These are phyloP conservation scores for Ctenochaetus hawaiiensis DNA, from an alignment of 2,797 vertebrate species.

Conservation along the genomic window DNA sequence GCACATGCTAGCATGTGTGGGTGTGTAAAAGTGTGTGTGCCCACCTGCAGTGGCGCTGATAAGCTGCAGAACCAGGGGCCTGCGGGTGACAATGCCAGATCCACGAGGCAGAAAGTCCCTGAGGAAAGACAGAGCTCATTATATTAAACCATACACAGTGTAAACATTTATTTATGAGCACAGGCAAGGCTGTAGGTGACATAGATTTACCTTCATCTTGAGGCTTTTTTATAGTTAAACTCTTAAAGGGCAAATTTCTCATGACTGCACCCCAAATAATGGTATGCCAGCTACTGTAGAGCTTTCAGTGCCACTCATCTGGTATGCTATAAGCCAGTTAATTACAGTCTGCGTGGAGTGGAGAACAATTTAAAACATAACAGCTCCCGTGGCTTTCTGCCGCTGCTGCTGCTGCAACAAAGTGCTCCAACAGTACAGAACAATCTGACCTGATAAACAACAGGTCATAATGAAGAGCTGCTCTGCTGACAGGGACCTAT, in stretches of 20 bases:
- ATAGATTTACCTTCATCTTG: constrained; percentile 3
- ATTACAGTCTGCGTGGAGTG: neutral
- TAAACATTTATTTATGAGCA: constrained; percentile 22
- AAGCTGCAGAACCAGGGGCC: constrained; percentile 97
- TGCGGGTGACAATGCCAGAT: constrained; percentile 95
- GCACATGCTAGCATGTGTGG: constrained; percentile 42
- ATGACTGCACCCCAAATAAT: constrained; percentile 8
- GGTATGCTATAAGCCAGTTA: neutral
- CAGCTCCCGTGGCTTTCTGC: constrained; percentile 12
- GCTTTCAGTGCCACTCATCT: constrained; percentile 17
- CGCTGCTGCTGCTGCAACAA: constrained; percentile 14
- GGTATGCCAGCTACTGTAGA: neutral
- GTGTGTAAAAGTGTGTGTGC: constrained; percentile 48
- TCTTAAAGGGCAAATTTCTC: constrained; percentile 25
- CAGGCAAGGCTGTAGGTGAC: neutral
- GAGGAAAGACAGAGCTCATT: constrained; percentile 53
- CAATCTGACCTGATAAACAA: constrained; percentile 49
- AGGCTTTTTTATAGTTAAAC: neutral
- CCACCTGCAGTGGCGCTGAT: constrained; percentile 95
- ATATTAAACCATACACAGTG: constrained; percentile 22
- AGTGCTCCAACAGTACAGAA: constrained; percentile 8
- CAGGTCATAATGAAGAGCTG: constrained; percentile 44
- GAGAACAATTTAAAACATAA: constrained; percentile 48
- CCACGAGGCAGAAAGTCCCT: constrained; percentile 98
- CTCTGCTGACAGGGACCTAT: constrained; percentile 24